Evolutionary conservation across 1,140 invertebrate genomes (phyloP), one percentile per base, ranked within the genome.

Genomic region (Mycetomoellerius zeteki): DNA sequence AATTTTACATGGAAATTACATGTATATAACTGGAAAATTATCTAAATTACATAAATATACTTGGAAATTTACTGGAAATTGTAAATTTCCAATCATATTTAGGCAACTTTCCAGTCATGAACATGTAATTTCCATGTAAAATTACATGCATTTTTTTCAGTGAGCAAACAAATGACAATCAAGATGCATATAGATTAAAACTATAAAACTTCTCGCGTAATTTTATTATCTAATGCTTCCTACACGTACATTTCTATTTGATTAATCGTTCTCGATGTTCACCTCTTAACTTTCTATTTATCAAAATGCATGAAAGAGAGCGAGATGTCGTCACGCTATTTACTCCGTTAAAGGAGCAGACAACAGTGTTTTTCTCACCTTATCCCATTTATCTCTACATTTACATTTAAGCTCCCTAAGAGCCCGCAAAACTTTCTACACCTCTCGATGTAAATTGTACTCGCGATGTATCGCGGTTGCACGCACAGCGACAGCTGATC

Each of bases 401-500:
- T 75, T 19, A 21, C 50, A 56, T 81, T 56, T 33, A 37, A 43
- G n/a, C 54, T 75, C 21, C 33, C 69, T 19, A 80, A 37, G n/a
- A 50, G 19, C 8, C 16, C 37, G 37, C 7, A 7, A 73, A 30
- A 62, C 69, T 82, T 82, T 82, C 80, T 82, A 82, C 19, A 24
- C 21, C 43, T 43, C 78, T 69, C 50, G 65, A 47, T 21, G 21
- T 69, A 58, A 37, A 64, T 52, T 16, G 56, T n/a, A 43, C 7
- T 52, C 27, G n/a, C 43, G 43, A 27, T 8, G 60, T 33, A 54
- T 60, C 64, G 21, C 76, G 72, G 33, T 33, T 21, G 12, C 33
- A 21, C 47, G 62, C 58, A 69, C 21, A 37, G 24, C 56, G 69
- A 82, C 85, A 89, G 89, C 88, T 90, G 82, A 89, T 85, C 78